Evolutionary conservation across 2,113 vertebrate genomes (phyloP), one percentile per base, ranked within the genome.

Genomic region (Cranoglanis bouderius): DNA sequence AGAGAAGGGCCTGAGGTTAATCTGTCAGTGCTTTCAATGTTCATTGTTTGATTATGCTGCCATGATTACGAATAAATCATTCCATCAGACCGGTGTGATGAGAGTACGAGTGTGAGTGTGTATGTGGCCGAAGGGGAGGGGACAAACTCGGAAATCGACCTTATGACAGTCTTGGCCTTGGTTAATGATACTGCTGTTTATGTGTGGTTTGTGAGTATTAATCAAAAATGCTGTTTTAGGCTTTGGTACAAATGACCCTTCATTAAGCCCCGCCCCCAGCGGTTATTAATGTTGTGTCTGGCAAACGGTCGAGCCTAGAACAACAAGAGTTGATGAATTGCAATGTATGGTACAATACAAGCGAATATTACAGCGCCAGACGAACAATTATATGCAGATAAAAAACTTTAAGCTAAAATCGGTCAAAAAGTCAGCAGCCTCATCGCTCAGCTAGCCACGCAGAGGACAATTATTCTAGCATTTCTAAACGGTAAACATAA

Each of bases 1-100:
- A 49, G 95, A 96, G 96, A 96, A 96, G 96, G 96, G 95, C 96
- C 96, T 96, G 96, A 95, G 91, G 88, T 93, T 94, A 92, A 94
- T 92, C 91, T 94, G 94, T 95, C 95, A 93, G 93, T 95, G 95
- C 95, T 96, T 95, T 97, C 96, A 95, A 95, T 98, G 97, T 98
- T 97, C 94, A 96, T 96, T 96, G 96, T 97, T 98, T 97, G 97
- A 97, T 94, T 95, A 95, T 96, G 96, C 97, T 96, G 95, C 96
- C 96, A 89, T 96, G 96, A 97, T 96, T 96, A 97, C 96, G 95
- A 98, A 98, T 99, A 97, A 97, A 97, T 95, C 97, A 96, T 97
- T 97, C 97, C 96, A 92, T 96, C 95, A 90, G 94, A 97, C 94
- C 87, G 87, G 87, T 26, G 91, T 91, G 75, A 49, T 74, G 46